A percentile compares a stretch with the other conserved stretches of the same genome.
Evolutionary conservation across 2,113 vertebrate genomes (phyloP).

Genomic region (Rattus rattus): DNA sequence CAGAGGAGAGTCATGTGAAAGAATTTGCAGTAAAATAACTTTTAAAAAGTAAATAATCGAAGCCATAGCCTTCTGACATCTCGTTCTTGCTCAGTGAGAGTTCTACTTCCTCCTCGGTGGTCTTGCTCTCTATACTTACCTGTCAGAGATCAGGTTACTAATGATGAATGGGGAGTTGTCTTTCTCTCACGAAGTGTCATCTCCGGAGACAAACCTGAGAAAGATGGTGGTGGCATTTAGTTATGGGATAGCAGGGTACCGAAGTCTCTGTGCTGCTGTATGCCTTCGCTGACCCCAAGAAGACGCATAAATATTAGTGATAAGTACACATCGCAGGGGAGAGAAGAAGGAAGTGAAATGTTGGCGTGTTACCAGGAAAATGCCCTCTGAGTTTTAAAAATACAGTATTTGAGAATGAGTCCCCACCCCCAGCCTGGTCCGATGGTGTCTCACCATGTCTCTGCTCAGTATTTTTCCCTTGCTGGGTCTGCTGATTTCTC

Average conservation of each 20-base stretch:
- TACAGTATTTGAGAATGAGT: background rate
- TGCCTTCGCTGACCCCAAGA: background rate
- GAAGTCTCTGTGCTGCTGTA: background rate
- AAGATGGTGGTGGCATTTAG: background rate
- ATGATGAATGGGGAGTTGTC: background rate
- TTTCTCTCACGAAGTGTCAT: constrained; percentile 35
- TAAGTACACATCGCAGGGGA: background rate
- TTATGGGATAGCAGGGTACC: background rate
- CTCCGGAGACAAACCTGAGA: background rate
- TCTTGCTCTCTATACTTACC: constrained; percentile 38
- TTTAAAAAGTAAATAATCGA: constrained; percentile 1
- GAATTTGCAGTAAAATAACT: constrained; percentile 27
- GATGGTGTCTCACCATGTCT: background rate
- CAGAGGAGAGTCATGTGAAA: constrained; percentile 26
- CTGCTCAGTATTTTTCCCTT: background rate
- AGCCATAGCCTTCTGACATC: constrained; percentile 17
- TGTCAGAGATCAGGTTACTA: constrained; percentile 26
- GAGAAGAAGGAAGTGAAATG: background rate
- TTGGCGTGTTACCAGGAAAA: background rate
- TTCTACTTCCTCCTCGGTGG: constrained; percentile 22
- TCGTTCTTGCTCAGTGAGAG: background rate
- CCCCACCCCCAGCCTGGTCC: background rate
- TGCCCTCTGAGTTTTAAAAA: background rate
- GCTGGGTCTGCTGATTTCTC: background rate
- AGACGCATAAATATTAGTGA: background rate